Percentiles rank a stretch among this genome's conserved stretches.
phyloP scores from a whole-genome alignment of 2,888 invertebrate genomes.

The Drosophila vallismaia region DNA sequence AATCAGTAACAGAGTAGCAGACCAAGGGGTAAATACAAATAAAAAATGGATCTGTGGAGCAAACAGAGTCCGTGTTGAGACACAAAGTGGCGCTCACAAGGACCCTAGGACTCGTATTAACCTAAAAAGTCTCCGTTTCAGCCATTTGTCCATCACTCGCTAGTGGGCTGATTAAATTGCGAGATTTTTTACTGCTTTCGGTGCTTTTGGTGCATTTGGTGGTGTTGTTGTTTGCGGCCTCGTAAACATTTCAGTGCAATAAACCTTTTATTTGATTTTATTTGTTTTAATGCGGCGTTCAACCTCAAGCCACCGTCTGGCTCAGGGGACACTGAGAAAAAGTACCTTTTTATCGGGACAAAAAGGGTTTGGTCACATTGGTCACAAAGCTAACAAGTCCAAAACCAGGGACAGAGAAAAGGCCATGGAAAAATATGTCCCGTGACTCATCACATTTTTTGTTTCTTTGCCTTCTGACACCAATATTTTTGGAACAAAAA shows the following conservation, averaged over 20 bases:
- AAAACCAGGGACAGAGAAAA: too few relatives aligned
- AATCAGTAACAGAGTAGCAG: neutral
- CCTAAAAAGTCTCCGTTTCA: slow-evolving; percentile 1
- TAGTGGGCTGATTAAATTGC: slow-evolving; percentile 12
- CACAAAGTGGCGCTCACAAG: neutral
- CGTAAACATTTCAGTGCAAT: slow-evolving; percentile 37
- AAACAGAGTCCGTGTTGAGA: neutral
- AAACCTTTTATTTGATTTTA: slow-evolving; percentile 51
- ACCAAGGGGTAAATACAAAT: slow-evolving; percentile 1
- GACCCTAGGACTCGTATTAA: slow-evolving; percentile 1
- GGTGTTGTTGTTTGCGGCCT: slow-evolving; percentile 10
- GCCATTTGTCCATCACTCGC: slow-evolving; percentile 11
- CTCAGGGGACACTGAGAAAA: neutral
- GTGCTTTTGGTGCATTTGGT: neutral
- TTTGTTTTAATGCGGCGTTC: slow-evolving; percentile 50
- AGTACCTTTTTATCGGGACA: neutral
- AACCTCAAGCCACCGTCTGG: slow-evolving; percentile 6
- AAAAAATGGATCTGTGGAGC: slow-evolving; percentile 3
- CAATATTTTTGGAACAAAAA: neutral
- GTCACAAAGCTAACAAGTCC: neutral
- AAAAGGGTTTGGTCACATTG: neutral
- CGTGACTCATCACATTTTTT: neutral
- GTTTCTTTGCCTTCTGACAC: neutral
- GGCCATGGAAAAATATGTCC: neutral
- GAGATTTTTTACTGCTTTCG: slow-evolving; percentile 5